phyloP scores from a whole-genome alignment of 2,113 vertebrate species.

The Rhinogobius similis region DNA sequence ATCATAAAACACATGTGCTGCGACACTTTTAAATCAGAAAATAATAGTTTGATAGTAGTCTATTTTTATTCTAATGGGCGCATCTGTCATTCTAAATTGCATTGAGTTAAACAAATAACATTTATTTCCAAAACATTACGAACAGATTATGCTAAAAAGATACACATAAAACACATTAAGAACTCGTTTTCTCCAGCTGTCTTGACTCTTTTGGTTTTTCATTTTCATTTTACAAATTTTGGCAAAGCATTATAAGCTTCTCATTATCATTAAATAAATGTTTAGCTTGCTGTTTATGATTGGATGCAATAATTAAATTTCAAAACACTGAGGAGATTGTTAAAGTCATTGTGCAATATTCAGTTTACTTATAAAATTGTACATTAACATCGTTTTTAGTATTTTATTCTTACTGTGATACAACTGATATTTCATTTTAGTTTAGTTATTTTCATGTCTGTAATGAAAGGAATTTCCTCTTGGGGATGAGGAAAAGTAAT shows the following conservation, averaged over 20 bases:
- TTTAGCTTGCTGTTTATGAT: not conserved
- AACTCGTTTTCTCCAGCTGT: slow-evolving; percentile 52
- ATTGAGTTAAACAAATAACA: slow-evolving; percentile 37
- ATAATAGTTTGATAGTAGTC: not conserved
- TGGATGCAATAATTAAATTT: not conserved
- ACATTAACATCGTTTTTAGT: too few relatives aligned
- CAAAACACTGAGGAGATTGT: not conserved
- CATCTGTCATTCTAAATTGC: slow-evolving; percentile 22
- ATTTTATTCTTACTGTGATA: too few relatives aligned
- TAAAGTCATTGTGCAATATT: too few relatives aligned
- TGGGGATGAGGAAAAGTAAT: too few relatives aligned
- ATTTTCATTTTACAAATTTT: slow-evolving; percentile 49
- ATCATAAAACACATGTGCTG: slow-evolving; percentile 5
- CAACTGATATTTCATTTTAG: too few relatives aligned
- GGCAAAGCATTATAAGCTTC: slow-evolving; percentile 41
- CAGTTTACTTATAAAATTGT: too few relatives aligned
- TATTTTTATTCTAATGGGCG: slow-evolving; percentile 4
- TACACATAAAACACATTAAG: slow-evolving; percentile 26
- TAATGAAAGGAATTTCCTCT: too few relatives aligned
- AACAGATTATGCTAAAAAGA: slow-evolving; percentile 45
- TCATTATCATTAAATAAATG: slow-evolving; percentile 45
- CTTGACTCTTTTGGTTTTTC: slow-evolving; percentile 34
- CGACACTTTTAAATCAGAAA: not conserved
- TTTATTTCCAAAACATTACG: slow-evolving; percentile 56
- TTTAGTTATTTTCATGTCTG: too few relatives aligned